Evolutionary conservation across 2,888 invertebrate genomes (phyloP), one percentile per base, ranked within the genome.

Genomic region (Nipponacmea schrenckii): DNA sequence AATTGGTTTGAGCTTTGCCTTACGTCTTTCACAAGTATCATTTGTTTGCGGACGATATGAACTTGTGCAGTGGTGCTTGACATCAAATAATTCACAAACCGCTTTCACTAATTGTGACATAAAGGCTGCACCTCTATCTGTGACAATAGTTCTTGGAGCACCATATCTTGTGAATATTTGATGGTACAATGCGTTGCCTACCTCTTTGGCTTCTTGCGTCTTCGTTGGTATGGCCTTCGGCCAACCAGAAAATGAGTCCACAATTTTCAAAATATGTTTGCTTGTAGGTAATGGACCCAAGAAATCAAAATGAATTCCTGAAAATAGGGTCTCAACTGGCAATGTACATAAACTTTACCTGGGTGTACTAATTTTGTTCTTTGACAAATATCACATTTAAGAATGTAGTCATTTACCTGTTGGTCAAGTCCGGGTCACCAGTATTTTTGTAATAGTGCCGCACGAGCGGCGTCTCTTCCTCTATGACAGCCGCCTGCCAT

Each of bases 181-280:
- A 50, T 68, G 67, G 62, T 73, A 78, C 5, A 78, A 63, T 50
- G 74, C 71, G 17, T 68, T 31, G 1, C 77, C 77, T 14, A 79
- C 71, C 67, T 76, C 75, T 20, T 50, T 63, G 7, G 79, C 77
- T 67, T 77, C 77, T 63, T 74, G 74, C 15, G 75, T 71, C 56
- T 68, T 73, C 68, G 77, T 31, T 4, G 77, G 75, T 64, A 80
- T 75, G 2, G 74, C 76, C 69, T 80, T 79, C 56, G 73, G 50
- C 75, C 75, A 80, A 20, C 68, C 67, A 5, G 73, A 64, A 46
- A 70, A 77, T 17, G 68, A 68, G 31, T 79, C 76, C 14, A 77
- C 74, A 45, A 74, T 63, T n/a, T 76, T 64, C 12, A 78, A 62
- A 15, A 75, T 72, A 62, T 77, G 89, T 92, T 95, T 86, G 94